These are phyloP conservation scores for Cloeon dipterum DNA, from an alignment of 2,888 invertebrate genomes.

Conservation along the genomic window DNA sequence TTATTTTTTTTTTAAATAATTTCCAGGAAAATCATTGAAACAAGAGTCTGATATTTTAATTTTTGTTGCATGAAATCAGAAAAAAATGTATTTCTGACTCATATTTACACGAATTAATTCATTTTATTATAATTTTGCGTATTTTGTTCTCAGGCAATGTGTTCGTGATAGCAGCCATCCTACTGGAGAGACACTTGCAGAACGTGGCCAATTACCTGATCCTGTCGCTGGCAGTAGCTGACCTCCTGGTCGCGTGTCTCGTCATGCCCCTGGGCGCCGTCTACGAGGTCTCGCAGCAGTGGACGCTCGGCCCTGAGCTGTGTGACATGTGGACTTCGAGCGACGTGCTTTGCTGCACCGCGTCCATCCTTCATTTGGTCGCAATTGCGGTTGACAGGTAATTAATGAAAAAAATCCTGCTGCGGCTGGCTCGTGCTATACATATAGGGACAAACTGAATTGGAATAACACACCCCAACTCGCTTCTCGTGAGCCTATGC, in stretches of 20 bases:
- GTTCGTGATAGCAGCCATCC: conserved; percentile 81
- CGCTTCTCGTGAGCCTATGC: too few species aligned
- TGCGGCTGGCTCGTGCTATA: too few species aligned
- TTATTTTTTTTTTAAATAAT: too few species aligned
- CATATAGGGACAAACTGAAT: too few species aligned
- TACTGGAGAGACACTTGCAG: conserved; percentile 65
- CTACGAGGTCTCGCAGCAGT: conserved; percentile 54
- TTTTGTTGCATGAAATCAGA: too few species aligned
- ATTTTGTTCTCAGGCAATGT: conserved; percentile 50
- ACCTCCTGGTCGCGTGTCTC: conserved; percentile 66
- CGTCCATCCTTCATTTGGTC: conserved; percentile 57
- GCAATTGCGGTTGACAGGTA: conserved; percentile 65
- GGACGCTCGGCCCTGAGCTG: conserved; percentile 65
- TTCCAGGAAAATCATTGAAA: too few species aligned
- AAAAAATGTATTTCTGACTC: too few species aligned
- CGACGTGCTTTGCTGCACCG: conserved; percentile 77
- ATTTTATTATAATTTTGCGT: conserved; percentile 1
- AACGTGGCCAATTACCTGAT: conserved; percentile 81
- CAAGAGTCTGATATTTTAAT: too few species aligned
- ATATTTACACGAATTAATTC: too few species aligned
- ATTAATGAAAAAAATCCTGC: too few species aligned
- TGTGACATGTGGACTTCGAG: conserved; percentile 90
- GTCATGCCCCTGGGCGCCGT: conserved; percentile 54
- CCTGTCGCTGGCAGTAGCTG: conserved; percentile 73
- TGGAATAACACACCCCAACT: too few species aligned